phyloP scores from a whole-genome alignment of 23 tunicate species.

The Aplidium turbinatum region DNA sequence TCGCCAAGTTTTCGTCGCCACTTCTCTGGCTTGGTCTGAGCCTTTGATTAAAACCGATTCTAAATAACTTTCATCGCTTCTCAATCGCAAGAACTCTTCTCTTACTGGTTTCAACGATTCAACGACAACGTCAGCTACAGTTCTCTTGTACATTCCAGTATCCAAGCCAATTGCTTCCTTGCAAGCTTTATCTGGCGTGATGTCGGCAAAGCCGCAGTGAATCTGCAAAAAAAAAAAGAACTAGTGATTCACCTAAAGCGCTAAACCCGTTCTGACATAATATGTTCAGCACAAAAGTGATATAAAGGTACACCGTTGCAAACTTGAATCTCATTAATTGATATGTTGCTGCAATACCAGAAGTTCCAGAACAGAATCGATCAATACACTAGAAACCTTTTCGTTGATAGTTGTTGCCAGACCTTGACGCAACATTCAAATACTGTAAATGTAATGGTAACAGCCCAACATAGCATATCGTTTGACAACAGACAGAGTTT shows the following conservation, averaged over 20 bases:
- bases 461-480: not conserved
- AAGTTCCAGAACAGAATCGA: too few relatives aligned
- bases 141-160: conserved; percentile 75
- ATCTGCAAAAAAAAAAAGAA: conserved; percentile 41
- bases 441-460: too few relatives aligned
- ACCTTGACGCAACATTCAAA: too few relatives aligned
- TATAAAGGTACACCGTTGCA: too few relatives aligned
- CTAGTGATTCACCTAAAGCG: not conserved
- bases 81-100: conserved; percentile 43
- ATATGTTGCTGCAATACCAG: too few relatives aligned
- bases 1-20: conserved; percentile 54
- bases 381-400: too few relatives aligned
- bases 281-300: too few relatives aligned
- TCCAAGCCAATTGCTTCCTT: conserved; percentile 26
- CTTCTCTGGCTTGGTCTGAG: conserved; percentile 39
- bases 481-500: not conserved
- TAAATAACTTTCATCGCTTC: conserved; percentile 46
- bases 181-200: conserved; percentile 60
- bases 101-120: conserved; percentile 58
- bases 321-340: too few relatives aligned
- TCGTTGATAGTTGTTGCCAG: too few relatives aligned
- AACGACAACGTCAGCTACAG: conserved; percentile 82
- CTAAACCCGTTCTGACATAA: too few relatives aligned
- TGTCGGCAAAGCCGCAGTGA: conserved; percentile 56
- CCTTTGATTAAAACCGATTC: conserved; percentile 51